phyloP scores from a whole-genome alignment of 2,113 vertebrate genomes.

The Tenrec ecaudatus region DNA sequence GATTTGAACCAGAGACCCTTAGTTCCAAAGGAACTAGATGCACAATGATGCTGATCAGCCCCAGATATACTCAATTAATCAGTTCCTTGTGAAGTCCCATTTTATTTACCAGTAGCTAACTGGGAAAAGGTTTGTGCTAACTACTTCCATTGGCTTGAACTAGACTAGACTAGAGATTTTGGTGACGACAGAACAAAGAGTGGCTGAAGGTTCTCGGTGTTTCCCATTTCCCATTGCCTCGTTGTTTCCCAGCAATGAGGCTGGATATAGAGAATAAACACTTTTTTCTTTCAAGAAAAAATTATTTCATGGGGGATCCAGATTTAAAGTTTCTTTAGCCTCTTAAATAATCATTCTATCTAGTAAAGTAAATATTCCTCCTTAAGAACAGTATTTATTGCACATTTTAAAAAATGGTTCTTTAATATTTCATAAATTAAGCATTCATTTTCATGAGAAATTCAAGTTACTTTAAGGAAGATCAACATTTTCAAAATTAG shows the following conservation, averaged over 20 bases:
- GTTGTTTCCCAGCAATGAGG: not conserved
- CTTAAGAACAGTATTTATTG: not conserved
- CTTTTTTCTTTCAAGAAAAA: too few species aligned
- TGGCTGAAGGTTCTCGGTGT: not conserved
- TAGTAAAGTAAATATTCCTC: not conserved
- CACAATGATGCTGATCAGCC: slow-evolving; percentile 14
- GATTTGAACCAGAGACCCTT: slow-evolving; percentile 19
- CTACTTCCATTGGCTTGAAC: not conserved
- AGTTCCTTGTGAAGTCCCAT: not conserved
- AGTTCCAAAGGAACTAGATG: not conserved
- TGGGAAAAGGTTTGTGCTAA: not conserved
- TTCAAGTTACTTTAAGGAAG: slow-evolving; percentile 59
- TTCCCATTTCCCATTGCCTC: not conserved
- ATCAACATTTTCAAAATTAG: slow-evolving; percentile 74
- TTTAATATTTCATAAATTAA: slow-evolving; percentile 60
- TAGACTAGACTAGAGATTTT: not conserved
- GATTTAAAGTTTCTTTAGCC: slow-evolving; percentile 19
- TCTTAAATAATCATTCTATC: not conserved
- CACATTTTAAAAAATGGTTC: slow-evolving; percentile 52
- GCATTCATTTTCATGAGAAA: slow-evolving; percentile 63
- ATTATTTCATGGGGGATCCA: not conserved
- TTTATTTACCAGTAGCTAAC: not conserved
- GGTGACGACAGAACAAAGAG: not conserved
- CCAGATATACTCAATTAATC: slow-evolving; percentile 51
- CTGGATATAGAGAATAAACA: not conserved